phyloP scores from a whole-genome alignment of 2,113 vertebrate genomes.

The Tringa solitaria region DNA sequence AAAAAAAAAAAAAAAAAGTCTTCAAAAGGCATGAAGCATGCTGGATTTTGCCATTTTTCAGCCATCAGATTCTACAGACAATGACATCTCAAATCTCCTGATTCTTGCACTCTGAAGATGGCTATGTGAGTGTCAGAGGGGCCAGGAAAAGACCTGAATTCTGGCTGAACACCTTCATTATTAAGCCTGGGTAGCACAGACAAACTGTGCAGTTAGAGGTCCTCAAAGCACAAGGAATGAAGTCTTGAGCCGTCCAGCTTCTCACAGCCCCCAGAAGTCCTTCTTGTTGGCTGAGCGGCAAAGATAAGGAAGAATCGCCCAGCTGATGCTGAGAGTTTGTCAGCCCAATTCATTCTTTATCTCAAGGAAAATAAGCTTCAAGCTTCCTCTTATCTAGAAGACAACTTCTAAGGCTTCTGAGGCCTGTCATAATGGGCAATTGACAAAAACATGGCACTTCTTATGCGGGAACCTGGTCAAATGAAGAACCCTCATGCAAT shows the following conservation, averaged over 20 bases:
- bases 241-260: background rate
- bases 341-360: conserved; percentile 15
- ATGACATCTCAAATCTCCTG: fast-evolving
- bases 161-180: background rate
- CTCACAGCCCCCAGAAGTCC: background rate
- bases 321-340: background rate
- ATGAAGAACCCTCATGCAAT: background rate
- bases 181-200: background rate
- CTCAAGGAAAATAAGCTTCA: conserved; percentile 43
- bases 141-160: background rate
- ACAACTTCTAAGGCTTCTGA: conserved; percentile 8
- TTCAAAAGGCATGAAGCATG: background rate
- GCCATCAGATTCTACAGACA: background rate
- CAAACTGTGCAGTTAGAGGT: background rate
- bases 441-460: background rate
- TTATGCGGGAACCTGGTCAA: background rate
- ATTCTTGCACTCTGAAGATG: background rate
- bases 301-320: background rate
- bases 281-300: background rate
- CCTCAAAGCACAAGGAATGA: background rate
- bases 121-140: background rate
- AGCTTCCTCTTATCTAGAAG: conserved; percentile 7
- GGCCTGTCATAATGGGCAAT: background rate
- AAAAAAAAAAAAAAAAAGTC: background rate
- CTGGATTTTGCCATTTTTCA: background rate